Base-by-base conservation (phyloP, 2,113 vertebrate species). In the Myrmophylax atrothorax region DNA sequence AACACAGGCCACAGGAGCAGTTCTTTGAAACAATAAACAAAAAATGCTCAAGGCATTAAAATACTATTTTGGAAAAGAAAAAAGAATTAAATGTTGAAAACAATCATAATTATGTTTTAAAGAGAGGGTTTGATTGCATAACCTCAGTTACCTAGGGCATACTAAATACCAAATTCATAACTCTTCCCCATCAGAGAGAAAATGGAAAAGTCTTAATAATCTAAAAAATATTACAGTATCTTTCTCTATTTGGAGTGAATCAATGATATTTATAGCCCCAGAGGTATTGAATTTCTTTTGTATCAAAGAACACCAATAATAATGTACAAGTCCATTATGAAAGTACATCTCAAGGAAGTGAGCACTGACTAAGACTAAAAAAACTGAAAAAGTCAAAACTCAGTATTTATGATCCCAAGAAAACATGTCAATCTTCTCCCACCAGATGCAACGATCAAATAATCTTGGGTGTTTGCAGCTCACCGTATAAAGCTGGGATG, bases 211-310 rank as follows among this genome's bases (percentile, higher is more conserved):
- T 84, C 94, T 94, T 93, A 95, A 97, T 97, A 96, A 96, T 82
- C 89, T 90, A 78, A 96, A 93, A 96, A 89, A 85, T 79, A 92
- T 92, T 91, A 80, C 56, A 79, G 89, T 72, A 47, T 81, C 92
- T 83, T 90, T 86, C 80, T 88, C 76, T 59, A 50, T 90, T 94
- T 60, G 63, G 58, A 55, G 56, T 47, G 72, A 97, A 97, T 97
- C 96, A 91, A 96, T 94, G 96, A 40, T 87, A 94, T 88, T 96
- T 95, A 93, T 95, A 89, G 94, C 91, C 97, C 91, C 53, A 46
- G 64, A 95, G 98, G 91, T 58, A 80, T 3, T 46, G 67, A 75
- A 58, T 96, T 94, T 94, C 87, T 96, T 97, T 92, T 84, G 84
- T 92, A 77, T 82, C 93, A 92, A 95, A 90, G 94, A 90, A 82